Evolutionary conservation across 2,888 invertebrate species (phyloP), one percentile per base, ranked within the genome.

Genomic region (Spialia ferax): DNA sequence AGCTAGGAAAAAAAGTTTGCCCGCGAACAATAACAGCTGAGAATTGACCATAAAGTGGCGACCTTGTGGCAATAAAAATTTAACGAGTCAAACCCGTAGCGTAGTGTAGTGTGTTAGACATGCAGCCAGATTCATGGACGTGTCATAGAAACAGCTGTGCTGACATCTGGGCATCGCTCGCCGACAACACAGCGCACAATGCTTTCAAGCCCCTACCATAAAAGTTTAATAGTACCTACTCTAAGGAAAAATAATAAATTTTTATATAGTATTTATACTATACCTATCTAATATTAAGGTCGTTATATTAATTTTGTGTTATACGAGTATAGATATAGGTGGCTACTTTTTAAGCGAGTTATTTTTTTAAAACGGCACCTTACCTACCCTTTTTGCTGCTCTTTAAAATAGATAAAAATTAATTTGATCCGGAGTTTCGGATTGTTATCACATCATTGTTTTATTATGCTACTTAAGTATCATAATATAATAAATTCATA

Each of bases 1-100:
- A 81, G 85, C 80, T 86, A 82, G 71, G 71, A 86, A 89, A 26
- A 89, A 90, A 90, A 88, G 81, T 85, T 84, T 77, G 87, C 83
- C 85, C 80, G 87, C 86, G 84, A 91, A 93, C 93, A 92, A 93
- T 93, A 90, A 92, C 89, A 86, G 87, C 86, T 88, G 84, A 88
- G 93, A 88, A 94, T 92, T 92, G 93, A 93, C 93, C 94, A 93
- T 94, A 94, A 94, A 94, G 85, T 84, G 88, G 83, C 91, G 94
- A 94, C 94, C 94, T 94, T 94, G 94, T 76, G 88, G 93, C 87
- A 86, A 93, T 94, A 94, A 94, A 94, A 94, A 91, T 93, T 94
- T 94, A 94, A 94, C 94, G 92, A 93, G 88, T 86, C 80, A 82
- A 85, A 84, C 84, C 85, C 84, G 88, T 83, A 79, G 84, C 73